Conservation (phyloP, 1,140 invertebrate genomes). For the Steinernema feltiae region DNA sequence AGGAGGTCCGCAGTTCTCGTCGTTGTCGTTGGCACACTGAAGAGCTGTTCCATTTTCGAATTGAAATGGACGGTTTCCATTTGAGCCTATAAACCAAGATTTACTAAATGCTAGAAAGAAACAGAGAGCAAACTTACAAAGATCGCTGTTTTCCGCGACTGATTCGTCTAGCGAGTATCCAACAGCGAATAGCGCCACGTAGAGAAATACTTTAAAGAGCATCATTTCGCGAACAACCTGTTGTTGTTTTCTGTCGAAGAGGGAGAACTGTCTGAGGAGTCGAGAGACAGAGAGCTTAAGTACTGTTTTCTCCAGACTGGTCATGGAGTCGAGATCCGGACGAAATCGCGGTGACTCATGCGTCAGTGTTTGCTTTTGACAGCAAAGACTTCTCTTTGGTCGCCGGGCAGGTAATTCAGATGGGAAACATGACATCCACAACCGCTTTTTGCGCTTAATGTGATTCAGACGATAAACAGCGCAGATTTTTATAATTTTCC, state of each 20-base stretch:
- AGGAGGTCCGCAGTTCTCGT: neutral
- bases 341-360: neutral
- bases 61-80: neutral
- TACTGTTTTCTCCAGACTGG: neutral
- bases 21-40: neutral
- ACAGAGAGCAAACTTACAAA: neutral
- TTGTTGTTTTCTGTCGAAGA: conserved; percentile 7
- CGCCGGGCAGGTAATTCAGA: conserved; percentile 3
- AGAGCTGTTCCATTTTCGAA: neutral
- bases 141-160: neutral
- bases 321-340: conserved; percentile 13
- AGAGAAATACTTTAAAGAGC: neutral
- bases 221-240: neutral
- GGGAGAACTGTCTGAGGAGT: neutral
- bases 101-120: neutral
- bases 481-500: too few species aligned
- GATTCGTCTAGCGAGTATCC: neutral
- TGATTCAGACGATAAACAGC: too few species aligned
- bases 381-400: neutral
- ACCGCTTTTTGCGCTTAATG: neutral
- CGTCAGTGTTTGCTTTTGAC: neutral
- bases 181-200: neutral
- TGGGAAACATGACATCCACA: conserved; percentile 3
- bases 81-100: neutral
- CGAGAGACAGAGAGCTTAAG: neutral